phyloP scores from a whole-genome alignment of 2,113 vertebrate genomes.

The Falco punctatus region DNA sequence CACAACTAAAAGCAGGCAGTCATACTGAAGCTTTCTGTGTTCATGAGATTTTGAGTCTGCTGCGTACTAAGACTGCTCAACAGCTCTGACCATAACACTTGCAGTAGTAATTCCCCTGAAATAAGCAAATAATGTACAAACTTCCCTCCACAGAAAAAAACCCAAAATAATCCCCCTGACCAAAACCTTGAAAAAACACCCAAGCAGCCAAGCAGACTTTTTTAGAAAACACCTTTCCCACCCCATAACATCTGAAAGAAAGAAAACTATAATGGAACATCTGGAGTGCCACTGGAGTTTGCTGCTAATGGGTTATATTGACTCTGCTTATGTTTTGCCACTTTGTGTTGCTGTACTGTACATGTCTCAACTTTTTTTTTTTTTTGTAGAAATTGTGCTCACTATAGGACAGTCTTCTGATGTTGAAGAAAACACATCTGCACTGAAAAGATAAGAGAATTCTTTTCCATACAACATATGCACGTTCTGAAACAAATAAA shows the following conservation, averaged over 20 bases:
- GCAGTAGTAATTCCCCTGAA: background rate
- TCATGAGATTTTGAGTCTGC: background rate
- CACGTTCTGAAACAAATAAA: background rate
- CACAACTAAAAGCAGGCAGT: background rate
- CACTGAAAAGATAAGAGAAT: background rate
- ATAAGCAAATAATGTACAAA: background rate
- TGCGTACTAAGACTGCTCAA: background rate
- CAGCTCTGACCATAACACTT: background rate
- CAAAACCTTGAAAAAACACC: background rate
- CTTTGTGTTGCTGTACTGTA: background rate
- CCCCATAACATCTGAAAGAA: background rate
- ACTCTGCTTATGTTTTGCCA: background rate
- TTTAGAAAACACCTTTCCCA: background rate
- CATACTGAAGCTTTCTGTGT: background rate
- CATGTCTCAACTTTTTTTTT: no score
- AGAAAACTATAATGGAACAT: background rate
- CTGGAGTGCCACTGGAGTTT: background rate
- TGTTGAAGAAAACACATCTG: background rate
- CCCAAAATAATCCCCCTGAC: background rate
- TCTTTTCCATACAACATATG: background rate
- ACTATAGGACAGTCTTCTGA: background rate
- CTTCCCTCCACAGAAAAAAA: background rate
- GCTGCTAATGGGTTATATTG: background rate
- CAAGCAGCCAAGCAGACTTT: background rate
- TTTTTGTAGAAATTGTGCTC: background rate